Conservation (phyloP, 2,113 vertebrate species). For the Mugil cephalus region DNA sequence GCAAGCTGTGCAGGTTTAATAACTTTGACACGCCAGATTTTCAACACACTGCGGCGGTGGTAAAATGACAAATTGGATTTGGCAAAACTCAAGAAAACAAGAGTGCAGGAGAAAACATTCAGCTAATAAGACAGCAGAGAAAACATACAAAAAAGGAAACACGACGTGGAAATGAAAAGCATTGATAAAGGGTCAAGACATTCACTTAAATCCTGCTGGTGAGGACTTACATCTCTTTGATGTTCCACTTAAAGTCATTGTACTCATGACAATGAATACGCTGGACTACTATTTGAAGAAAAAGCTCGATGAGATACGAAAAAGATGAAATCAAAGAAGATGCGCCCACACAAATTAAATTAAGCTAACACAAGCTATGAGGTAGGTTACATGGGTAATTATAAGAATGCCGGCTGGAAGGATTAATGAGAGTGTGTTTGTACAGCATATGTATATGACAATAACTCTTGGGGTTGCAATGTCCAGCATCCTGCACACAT, state of each 20-base stretch:
- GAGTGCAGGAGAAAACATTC: neutral
- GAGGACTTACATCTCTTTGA: constrained; percentile 23
- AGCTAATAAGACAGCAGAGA: neutral
- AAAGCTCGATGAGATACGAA: neutral
- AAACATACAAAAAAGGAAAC: neutral
- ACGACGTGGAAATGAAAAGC: neutral
- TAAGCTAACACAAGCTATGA: constrained; percentile 13
- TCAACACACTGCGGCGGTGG: too few relatives aligned
- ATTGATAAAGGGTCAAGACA: neutral
- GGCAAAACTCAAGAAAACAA: neutral
- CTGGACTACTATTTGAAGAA: neutral
- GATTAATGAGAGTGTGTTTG: constrained; percentile 28
- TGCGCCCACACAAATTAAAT: constrained; percentile 23
- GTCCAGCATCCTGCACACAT: neutral
- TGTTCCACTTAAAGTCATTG: constrained; percentile 22
- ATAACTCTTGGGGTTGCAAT: constrained; percentile 4
- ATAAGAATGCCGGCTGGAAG: constrained; percentile 44
- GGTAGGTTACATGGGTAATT: constrained; percentile 21
- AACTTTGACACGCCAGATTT: neutral
- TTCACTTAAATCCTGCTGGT: neutral
- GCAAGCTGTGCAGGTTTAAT: constrained; percentile 1
- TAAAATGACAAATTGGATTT: neutral
- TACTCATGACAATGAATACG: neutral
- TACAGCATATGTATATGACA: neutral
- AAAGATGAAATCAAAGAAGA: constrained; percentile 19